These are phyloP conservation scores for Tragelaphus strepsiceros DNA, from an alignment of 2,113 vertebrate genomes.

Conservation along the genomic window DNA sequence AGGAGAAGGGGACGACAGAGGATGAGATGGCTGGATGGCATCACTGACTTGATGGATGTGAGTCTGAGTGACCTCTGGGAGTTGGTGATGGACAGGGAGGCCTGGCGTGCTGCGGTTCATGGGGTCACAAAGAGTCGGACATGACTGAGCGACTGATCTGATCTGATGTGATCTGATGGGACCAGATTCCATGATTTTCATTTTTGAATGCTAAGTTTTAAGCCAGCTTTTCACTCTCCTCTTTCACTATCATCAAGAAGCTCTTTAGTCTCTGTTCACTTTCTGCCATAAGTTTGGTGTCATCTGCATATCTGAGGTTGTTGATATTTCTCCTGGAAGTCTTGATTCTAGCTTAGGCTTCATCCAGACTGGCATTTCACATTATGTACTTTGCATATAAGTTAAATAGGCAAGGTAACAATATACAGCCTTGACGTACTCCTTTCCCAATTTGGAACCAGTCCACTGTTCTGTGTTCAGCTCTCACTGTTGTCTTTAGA, in stretches of 20 bases:
- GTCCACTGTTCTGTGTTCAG: background rate
- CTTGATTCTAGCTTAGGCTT: background rate
- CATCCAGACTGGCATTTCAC: background rate
- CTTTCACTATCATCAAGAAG: background rate
- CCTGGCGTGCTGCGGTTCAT: no score
- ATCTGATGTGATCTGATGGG: background rate
- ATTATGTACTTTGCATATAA: background rate
- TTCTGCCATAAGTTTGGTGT: background rate
- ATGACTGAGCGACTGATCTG: no score
- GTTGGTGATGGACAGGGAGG: no score
- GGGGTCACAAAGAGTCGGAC: no score
- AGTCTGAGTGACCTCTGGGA: no score
- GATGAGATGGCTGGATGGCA: no score
- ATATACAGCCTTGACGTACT: background rate
- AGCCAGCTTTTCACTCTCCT: background rate
- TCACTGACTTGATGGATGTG: no score
- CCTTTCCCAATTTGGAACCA: background rate
- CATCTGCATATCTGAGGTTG: background rate
- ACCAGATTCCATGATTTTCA: background rate
- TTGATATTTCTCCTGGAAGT: background rate
- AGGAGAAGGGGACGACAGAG: no score
- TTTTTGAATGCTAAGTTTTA: background rate
- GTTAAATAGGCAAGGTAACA: background rate
- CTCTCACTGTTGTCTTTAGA: background rate
- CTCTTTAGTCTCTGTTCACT: background rate